Base-by-base conservation (phyloP, 2,113 vertebrate species). In the Corythaixoides concolor region DNA sequence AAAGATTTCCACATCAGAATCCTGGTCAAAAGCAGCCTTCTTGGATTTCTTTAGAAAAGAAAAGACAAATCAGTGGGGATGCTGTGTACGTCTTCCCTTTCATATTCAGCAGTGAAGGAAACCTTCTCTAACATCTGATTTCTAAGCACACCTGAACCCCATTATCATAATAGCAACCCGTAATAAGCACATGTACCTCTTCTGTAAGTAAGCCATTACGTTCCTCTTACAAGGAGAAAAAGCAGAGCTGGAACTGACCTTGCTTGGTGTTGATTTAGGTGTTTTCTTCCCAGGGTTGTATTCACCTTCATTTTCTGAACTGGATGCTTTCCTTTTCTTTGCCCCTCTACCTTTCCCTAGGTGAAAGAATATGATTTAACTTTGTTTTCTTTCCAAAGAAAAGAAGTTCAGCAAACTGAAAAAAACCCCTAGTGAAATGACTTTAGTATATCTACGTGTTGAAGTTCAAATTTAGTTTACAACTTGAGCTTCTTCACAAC, bases 271-370 rank as follows among this genome's bases (percentile, higher is more conserved):
- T 49, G 98, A 68, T 88, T 98, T 99, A 21, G 95, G 81, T 3
- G 93, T 53, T 95, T 99, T 99, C 97, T 99, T 99, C 97, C 98
- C 97, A 15, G 99, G 99, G 74, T 97, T 99, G 97, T 99, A 99
- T 35, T 99, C 99, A 0, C 98, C 99, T 93, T 99, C 99, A 79
- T 98, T 98, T 97, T 99, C 99, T 18, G 99, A 99, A 80, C 98
- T 98, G 14, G 99, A 99, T 56, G 97, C 96, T 99, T 99, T 99
- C 97, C 99, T 99, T 98, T 99, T 99, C 97, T 98, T 99, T 83
- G 98, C 98, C 39, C 99, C 99, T 95, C 99, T 97, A 23, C 99
- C 99, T 99, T 99, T 99, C 97, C 99, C 99, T 98, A 96, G 32
- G 37, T 69, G 39, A 96, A 14, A 90, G 72, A 92, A 67, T 11